These are phyloP conservation scores for Pammene fasciana DNA, from an alignment of 2,888 invertebrate species.

Conservation along the genomic window DNA sequence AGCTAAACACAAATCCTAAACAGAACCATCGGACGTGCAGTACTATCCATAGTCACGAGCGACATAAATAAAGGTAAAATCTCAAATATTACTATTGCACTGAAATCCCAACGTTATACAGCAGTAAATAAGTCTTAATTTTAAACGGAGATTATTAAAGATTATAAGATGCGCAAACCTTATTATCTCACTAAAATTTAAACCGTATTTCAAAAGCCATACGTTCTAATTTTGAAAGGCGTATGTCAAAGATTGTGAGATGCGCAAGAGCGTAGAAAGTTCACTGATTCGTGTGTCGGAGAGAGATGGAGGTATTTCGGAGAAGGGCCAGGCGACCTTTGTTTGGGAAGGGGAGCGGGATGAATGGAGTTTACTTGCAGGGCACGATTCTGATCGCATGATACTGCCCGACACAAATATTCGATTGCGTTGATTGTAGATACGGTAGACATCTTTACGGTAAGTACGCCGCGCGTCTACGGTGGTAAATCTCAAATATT, in stretches of 20 bases:
- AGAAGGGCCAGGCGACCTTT: conserved; percentile 54
- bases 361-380: conserved; percentile 51
- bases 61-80: conserved; percentile 75
- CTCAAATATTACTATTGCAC: conserved; percentile 50
- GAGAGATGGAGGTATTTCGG: conserved; percentile 53
- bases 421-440: conserved; percentile 32
- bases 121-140: conserved; percentile 49
- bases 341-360: conserved; percentile 49
- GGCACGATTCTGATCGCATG: conserved; percentile 48
- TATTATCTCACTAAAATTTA: background rate
- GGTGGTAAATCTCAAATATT: too few species aligned
- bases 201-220: background rate
- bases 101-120: conserved; percentile 51
- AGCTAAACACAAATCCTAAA: conserved; percentile 58
- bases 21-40: conserved; percentile 66
- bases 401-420: conserved; percentile 43
- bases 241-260: conserved; percentile 45
- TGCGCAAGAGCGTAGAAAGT: conserved; percentile 72
- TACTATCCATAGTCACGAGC: conserved; percentile 70
- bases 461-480: background rate
- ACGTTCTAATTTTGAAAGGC: background rate
- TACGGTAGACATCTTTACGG: background rate
- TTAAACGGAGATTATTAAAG: conserved; percentile 44
- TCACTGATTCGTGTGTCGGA: conserved; percentile 44
- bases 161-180: conserved; percentile 61